Conservation (phyloP, 2,888 invertebrate species). For the Hoplodrina ambigua region DNA sequence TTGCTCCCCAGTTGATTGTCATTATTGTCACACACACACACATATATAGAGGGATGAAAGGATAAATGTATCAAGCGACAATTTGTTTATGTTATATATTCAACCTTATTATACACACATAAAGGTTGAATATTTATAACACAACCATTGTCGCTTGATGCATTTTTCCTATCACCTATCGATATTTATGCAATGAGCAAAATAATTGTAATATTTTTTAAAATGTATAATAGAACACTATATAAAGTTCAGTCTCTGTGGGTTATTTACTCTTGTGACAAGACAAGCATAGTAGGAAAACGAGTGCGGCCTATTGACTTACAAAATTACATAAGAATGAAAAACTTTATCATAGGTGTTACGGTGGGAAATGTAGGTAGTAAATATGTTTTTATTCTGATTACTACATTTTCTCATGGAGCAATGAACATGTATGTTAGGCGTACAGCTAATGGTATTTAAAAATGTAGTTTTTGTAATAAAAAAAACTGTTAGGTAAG, state of each 20-base stretch:
- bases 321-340: conserved; percentile 54
- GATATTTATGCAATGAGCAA: too few relatives aligned
- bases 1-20: not conserved
- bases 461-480: not conserved
- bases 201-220: too few relatives aligned
- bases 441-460: not conserved
- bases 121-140: too few relatives aligned
- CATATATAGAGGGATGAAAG: too few relatives aligned
- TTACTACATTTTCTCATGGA: conserved; percentile 51
- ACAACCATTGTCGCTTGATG: too few relatives aligned
- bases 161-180: too few relatives aligned
- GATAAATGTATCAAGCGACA: too few relatives aligned
- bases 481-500: too few relatives aligned
- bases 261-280: conserved; percentile 1
- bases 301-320: conserved; percentile 51
- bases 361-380: conserved; percentile 47
- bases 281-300: conserved; percentile 26
- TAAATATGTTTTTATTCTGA: conserved; percentile 31
- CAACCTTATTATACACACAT: too few relatives aligned
- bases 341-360: conserved; percentile 43
- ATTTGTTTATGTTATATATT: too few relatives aligned
- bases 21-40: not conserved
- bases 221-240: too few relatives aligned
- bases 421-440: conserved; percentile 15
- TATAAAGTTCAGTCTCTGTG: conserved; percentile 16